Base-by-base conservation (phyloP, 1,140 invertebrate species). In the Euborellia annulipes region DNA sequence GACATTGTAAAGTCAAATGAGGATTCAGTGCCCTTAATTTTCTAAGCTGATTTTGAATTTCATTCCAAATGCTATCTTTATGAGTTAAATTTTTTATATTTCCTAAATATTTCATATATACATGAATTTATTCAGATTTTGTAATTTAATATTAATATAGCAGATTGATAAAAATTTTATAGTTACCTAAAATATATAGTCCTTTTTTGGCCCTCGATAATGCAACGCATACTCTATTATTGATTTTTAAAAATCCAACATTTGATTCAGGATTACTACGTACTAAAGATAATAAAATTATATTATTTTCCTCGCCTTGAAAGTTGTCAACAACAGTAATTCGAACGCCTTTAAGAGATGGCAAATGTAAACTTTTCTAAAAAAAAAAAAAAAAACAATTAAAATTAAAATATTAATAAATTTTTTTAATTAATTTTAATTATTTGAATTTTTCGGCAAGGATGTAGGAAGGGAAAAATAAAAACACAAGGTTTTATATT, bases 291-390 rank as follows among this genome's bases (percentile, higher is more conserved):
- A 91, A 56, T 2, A 92, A 56, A 45, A 91, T 79, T 22, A 92
- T 86, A 51, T 85, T 76, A 36, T 76, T 82, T 62, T 92, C 87
- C 60, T 89, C 79, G 1, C 87, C 86, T 68, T 89, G 85, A 56
- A 73, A 89, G 58, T 83, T 86, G 58, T 91, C 87, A 2, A 90
- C 73, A 4, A 75, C 72, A 32, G 73, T 71, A 16, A 87, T 69
- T 43, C 67, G 63, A 8, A 77, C 63, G n/a, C 64, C 57, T 37
- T 54, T 46, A 14, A 71, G 46, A 18, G 11, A 27, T 6, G 23
- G 23, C 11, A 27, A 27, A 4, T 27, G 4, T 4, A 6, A 11
- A 27, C 23, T 27, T 27, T 27, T 27, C 23, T 27, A 27, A 11
- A 27, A 27, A 11, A 4, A 27, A 27, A 27, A 27, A n/a, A n/a